Base-by-base conservation (phyloP, 2,113 vertebrate species). In the Tragelaphus scriptus region DNA sequence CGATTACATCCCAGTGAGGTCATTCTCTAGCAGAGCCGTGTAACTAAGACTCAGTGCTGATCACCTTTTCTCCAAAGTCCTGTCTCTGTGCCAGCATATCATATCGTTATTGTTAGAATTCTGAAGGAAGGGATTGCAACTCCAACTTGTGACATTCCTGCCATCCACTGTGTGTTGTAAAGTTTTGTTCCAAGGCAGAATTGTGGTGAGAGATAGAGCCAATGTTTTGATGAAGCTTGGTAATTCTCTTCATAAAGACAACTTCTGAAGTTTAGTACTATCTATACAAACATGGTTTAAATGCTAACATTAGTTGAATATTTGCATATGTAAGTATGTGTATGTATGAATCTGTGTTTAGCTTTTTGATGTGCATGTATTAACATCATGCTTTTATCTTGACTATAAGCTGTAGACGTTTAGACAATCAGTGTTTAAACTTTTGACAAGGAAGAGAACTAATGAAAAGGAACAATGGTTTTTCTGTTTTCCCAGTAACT, bases 391-490 rank as follows among this genome's bases (percentile, higher is more conserved):
- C 56, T 97, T 90, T 90, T 82, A 86, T 89, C 88, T 88, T 92
- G 6, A 21, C 17, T 91, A 47, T 71, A 91, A 91, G 95, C 44
- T 30, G 12, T 90, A 58, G 65, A 47, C 68, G 96, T 87, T 56
- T 19, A 82, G 65, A 86, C 32, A 55, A n/a, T 93, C 61, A 49
- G 19, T 79, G 95, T 97, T 97, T 97, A 94, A 96, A 85, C 86
- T 96, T 88, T 82, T 53, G 93, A 97, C 53, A 91, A 88, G 96
- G 95, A 97, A 96, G 94, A 95, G 68, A 91, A 97, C 80, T 91
- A 85, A 96, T 86, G 81, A 95, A 97, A 97, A 92, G 93, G 95
- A 97, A 93, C 94, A 93, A 84, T 89, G 85, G 6, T 53, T 44
- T 91, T 94, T 94, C 97, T 86, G 93, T 97, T 88, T 88, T 95